Evolutionary conservation across 2,113 vertebrate species (phyloP), one percentile per base, ranked within the genome.

Genomic region (Danio rerio): DNA sequence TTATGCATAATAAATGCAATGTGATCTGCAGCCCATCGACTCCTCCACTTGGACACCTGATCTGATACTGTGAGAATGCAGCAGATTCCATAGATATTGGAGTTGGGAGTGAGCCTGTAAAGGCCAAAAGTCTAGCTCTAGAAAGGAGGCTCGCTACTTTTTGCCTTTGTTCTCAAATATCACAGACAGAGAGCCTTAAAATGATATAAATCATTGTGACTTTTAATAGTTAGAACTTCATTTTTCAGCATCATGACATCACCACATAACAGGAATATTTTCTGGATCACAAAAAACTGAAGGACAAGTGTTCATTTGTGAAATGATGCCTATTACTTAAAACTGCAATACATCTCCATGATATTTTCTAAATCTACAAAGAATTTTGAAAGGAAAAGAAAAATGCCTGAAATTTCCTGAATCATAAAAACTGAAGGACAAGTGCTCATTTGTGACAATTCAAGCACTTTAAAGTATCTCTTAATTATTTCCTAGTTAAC

Each of bases 1-100:
- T 43, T 66, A 66, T 43, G 49, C 31, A 6, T 55, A 53, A 65
- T 18, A 78, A 65, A 79, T 15, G 49, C 62, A n/a, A 75, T 47
- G 42, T 16, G 18, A 77, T 62, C 56, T 49, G 59, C 18, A 63
- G 74, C 73, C 7, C 42, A 61, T 18, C 47, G n/a, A 12, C 66
- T 71, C 13, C 20, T 50, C 18, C 43, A 15, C 16, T 63, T 49
- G 43, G 20, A 49, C 59, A 77, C 75, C 20, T 77, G 58, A 63
- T 77, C 45, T 10, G 58, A 77, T 77, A 49, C 13, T 7, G 52
- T 16, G 21, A 13, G 18, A 74, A 74, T 18, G 16, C 52, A 75
- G 40, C 55, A 75, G 21, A 75, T 21, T 16, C 43, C 8, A 31
- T 45, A 59, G 42, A 21, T 45, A 61, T 45, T 15, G 7, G 55